phyloP scores from a whole-genome alignment of 1,140 invertebrate genomes.

The Aphelenchoides besseyi region DNA sequence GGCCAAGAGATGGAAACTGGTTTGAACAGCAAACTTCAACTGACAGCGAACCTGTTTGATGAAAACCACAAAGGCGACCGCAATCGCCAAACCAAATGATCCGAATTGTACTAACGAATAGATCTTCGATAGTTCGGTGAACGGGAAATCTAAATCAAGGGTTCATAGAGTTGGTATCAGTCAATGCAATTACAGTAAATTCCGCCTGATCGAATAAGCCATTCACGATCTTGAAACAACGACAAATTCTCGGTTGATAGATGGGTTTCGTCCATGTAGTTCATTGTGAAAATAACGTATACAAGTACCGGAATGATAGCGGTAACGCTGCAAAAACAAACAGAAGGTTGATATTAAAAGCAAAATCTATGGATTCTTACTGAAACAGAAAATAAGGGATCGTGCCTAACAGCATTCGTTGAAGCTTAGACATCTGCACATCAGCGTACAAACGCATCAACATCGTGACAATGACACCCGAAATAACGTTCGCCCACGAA shows the following conservation, averaged over 20 bases:
- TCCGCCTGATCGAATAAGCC: neutral
- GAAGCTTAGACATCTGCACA: neutral
- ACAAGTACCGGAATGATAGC: neutral
- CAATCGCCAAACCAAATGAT: neutral
- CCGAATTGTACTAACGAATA: neutral
- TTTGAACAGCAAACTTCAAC: neutral
- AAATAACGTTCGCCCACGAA: slow-evolving; percentile 4
- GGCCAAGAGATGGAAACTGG: neutral
- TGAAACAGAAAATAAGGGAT: neutral
- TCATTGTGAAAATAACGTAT: slow-evolving; percentile 1
- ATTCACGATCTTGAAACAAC: neutral
- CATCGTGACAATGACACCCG: slow-evolving; percentile 7
- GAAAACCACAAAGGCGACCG: neutral
- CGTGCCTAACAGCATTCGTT: neutral
- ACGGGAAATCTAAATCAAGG: slow-evolving; percentile 3
- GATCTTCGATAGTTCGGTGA: neutral
- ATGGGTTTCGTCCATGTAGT: slow-evolving; percentile 8
- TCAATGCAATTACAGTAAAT: slow-evolving; percentile 2
- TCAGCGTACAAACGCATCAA: neutral
- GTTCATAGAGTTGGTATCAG: neutral
- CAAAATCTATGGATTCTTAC: too few species aligned
- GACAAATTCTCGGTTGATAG: neutral
- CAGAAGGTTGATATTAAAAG: too few species aligned
- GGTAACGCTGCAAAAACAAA: too few species aligned
- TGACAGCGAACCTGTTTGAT: neutral